Evolutionary conservation across 2,113 vertebrate species (phyloP), one percentile per base, ranked within the genome.

Genomic region (Sceloporus tristichus): DNA sequence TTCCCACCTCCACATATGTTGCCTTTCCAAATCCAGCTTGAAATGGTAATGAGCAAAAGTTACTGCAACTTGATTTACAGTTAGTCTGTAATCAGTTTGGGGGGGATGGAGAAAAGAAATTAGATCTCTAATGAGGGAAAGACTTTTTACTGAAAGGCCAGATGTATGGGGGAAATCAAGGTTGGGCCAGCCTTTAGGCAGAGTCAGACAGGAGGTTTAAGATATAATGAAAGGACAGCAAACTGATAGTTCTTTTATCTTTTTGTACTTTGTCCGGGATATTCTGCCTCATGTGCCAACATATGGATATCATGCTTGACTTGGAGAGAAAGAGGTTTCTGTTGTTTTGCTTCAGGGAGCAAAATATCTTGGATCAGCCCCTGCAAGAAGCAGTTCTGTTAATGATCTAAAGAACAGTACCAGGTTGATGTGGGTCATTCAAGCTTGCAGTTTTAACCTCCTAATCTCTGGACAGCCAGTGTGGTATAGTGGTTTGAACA

Each of bases 41-140:
- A 73, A 73, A 42, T 27, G 19, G 16, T 10, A 79, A n/a, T 34
- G 18, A 56, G 16, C 25, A 54, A 71, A 62, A 34, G 29, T 80
- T 71, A 34, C 73, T 71, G 74, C 82, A 84, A 9, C 54, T 79
- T 85, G 76, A 85, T 79, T 74, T 40, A 79, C 34, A 18, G 29
- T 23, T 71, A 70, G 74, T 21, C 10, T 14, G 21, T 53, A 16
- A 18, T 53, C 38, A 18, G 19, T 8, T 54, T 66, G 29, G 34
- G 73, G 66, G 14, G 21, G 54, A 4, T 13, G 54, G 23, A 6
- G 53, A 14, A 59, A 56, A 16, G 54, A n/a, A 40, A 62, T 11
- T n/a, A 4, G 21, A 62, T 79, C 53, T 62, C 27, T n/a, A 42
- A 48, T 65, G 18, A 71, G 25, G 25, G 8, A 56, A 40, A 71